Base-by-base conservation (phyloP, 2,888 invertebrate genomes). In the Adelphocoris suturalis region DNA sequence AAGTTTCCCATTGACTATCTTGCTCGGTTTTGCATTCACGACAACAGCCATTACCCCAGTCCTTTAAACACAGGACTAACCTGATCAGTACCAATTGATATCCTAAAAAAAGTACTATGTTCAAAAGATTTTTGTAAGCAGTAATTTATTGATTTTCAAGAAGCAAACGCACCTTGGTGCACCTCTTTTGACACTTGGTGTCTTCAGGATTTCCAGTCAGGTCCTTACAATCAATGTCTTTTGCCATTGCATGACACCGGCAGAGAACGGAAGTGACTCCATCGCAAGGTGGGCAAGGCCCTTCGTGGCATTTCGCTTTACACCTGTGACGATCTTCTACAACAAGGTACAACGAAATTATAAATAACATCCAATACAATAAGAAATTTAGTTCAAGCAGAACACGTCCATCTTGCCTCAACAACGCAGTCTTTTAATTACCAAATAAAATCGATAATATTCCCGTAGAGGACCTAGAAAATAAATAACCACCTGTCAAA, bases 141-240 rank as follows among this genome's bases (percentile, higher is more conserved):
- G 37, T 37, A 37, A 37, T 4, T 37, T 37, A 37, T 37, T 37
- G 37, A 37, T 37, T 52, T 61, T 61, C 61, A 61, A 19, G 61
- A 4, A 61, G 61, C 0, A 61, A 61, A 9, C n/a, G 46, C 86
- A 96, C 96, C 94, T 98, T 98, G 88, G 96, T 97, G 93, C 99
- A 99, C 92, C 97, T 96, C 92, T 97, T 97, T 93, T 98, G 97
- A 93, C 99, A 99, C 47, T 96, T 94, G 0, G 97, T 96, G 92
- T 96, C 97, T 92, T 96, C 96, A 80, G 95, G 95, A 46, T 88
- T 88, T 16, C 88, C 88, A 23, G 88, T 88, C 55, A 88, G 55
- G 92, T 97, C 95, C 0, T 94, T 94, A 93, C 98, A 98, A 2
- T 96, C 95, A 86, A 98, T 95, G 93, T 97, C 96, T 92, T 96